phyloP scores from a whole-genome alignment of 2,113 vertebrate genomes.

The Rhinichthys klamathensis region DNA sequence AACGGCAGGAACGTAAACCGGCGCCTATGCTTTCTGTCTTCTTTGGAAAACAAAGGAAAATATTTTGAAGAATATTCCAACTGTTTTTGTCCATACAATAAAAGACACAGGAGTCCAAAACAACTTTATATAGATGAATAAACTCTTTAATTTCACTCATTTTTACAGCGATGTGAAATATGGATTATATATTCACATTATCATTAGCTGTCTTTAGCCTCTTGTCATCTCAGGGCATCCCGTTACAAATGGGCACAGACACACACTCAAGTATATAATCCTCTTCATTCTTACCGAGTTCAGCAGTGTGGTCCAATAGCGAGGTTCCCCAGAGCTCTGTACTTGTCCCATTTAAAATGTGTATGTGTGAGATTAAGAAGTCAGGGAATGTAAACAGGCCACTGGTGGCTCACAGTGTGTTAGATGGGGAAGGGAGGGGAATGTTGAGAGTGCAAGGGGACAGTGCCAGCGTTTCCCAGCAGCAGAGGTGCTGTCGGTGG shows the following conservation, averaged over 20 bases:
- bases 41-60: neutral
- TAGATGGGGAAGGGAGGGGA: neutral
- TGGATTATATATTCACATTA: neutral
- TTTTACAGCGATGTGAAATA: neutral
- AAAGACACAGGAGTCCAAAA: neutral
- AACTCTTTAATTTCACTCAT: neutral
- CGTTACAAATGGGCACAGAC: neutral
- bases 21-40: neutral
- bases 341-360: slow-evolving; percentile 45
- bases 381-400: slow-evolving; percentile 67
- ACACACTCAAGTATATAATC: neutral
- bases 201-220: neutral
- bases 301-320: slow-evolving; percentile 37
- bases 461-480: slow-evolving; percentile 32
- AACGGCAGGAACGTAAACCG: too few species aligned
- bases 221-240: neutral
- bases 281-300: slow-evolving; percentile 4
- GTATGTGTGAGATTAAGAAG: slow-evolving; percentile 54
- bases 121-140: neutral
- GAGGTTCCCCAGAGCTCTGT: slow-evolving; percentile 51
- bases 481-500: slow-evolving; percentile 22
- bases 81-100: neutral
- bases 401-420: slow-evolving; percentile 18
- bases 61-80: neutral
- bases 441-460: slow-evolving; percentile 8